Evolutionary conservation across 1,140 invertebrate species (phyloP).

Genomic region (Thalassaphorura encarpata): DNA sequence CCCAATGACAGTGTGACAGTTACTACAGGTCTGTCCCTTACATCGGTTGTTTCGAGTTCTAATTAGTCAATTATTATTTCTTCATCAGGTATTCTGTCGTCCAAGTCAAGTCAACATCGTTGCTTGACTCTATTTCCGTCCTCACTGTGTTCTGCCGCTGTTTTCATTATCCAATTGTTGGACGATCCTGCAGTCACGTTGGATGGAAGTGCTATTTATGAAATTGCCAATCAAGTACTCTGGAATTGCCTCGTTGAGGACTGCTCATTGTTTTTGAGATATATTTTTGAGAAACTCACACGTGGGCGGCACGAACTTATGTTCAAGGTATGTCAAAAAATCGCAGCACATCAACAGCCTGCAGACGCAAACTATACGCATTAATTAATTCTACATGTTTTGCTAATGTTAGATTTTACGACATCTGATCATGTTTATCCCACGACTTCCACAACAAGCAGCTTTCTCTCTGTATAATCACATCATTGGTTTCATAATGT

Average conservation of each 20-base stretch:
- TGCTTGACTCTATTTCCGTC: constrained; percentile 95
- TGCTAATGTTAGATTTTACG: constrained; percentile 48
- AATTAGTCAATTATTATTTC: not conserved
- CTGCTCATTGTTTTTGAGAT: constrained; percentile 86
- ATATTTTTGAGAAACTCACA: constrained; percentile 91
- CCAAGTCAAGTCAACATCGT: constrained; percentile 51
- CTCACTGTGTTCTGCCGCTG: constrained; percentile 84
- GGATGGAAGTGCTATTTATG: constrained; percentile 85
- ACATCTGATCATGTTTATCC: constrained; percentile 86
- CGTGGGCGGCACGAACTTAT: constrained; percentile 90
- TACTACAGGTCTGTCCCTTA: constrained; percentile 18
- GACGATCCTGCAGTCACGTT: constrained; percentile 91
- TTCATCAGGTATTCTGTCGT: constrained; percentile 5
- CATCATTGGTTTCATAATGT: constrained; percentile 99
- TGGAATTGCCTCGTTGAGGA: constrained; percentile 98
- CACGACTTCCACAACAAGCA: constrained; percentile 88
- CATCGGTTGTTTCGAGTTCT: not conserved
- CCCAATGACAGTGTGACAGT: constrained; percentile 25
- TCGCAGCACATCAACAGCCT: not conserved
- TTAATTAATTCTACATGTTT: not conserved
- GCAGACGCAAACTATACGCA: not conserved
- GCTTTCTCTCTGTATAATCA: constrained; percentile 99
- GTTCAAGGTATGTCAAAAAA: constrained; percentile 60
- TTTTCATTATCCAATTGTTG: constrained; percentile 86
- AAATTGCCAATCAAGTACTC: constrained; percentile 85